Base-by-base conservation (phyloP, 2,888 invertebrate species). In the Andrena praecox region DNA sequence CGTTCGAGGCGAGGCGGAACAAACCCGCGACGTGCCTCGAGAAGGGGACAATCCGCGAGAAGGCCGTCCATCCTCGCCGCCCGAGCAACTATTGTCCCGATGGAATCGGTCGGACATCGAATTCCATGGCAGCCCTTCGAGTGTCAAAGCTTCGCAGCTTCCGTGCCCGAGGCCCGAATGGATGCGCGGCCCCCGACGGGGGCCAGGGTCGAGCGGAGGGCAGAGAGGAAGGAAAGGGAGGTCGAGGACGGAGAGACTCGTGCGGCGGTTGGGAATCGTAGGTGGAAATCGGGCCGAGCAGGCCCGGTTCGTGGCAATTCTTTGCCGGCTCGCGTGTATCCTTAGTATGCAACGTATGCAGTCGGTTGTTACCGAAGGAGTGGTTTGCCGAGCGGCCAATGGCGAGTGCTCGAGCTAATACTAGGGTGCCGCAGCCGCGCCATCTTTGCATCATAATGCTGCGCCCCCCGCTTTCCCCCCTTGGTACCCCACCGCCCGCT, bases 371-470 rank as follows among this genome's bases (percentile, higher is more conserved):
- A 93, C 92, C 92, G 93, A 93, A 94, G 94, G 94, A 94, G 94
- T 94, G 94, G 94, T 94, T 94, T 93, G 92, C 91, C 86, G 88
- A 91, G 90, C 93, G 93, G 91, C 94, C 94, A 94, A 94, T 94
- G 94, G 94, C 93, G 93, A 94, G 93, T 94, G 93, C 91, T 91
- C 91, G 89, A 93, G 92, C 92, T 93, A 94, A 94, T 94, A 93
- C 94, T 94, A 94, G 93, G 94, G 93, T 93, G 92, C 93, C 91
- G 92, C 93, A 89, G 90, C 93, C 92, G 93, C 93, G 93, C 94
- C 93, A 93, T 94, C 93, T 94, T 94, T 94, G 94, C 94, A 93
- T 94, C 92, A 93, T 94, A 94, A 94, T 93, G 91, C 91, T 90
- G 90, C 89, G 91, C 89, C 90, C 92, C 90, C 92, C 87, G 90